Conservation (phyloP, 2,888 invertebrate genomes). For the Actias luna region DNA sequence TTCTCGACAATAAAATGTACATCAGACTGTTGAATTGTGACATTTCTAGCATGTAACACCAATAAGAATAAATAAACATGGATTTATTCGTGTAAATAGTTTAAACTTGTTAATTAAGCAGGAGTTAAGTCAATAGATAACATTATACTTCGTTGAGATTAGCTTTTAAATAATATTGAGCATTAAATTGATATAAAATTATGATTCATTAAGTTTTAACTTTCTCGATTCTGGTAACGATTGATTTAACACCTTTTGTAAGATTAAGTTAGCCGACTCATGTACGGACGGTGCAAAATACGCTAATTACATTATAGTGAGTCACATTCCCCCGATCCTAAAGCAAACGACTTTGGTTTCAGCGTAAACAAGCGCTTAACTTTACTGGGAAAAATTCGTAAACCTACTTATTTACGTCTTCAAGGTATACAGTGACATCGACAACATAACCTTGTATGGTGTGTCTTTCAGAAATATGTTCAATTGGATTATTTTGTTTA, state of each 20-base stretch:
- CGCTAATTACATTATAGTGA: conserved; percentile 73
- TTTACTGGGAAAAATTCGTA: conserved; percentile 74
- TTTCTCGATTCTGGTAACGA: background rate
- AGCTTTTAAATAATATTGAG: background rate
- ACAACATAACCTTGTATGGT: conserved; percentile 38
- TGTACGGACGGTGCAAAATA: conserved; percentile 56
- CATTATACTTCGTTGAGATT: background rate
- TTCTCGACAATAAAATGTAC: too few relatives aligned
- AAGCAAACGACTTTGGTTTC: conserved; percentile 77
- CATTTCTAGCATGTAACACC: background rate
- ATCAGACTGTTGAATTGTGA: background rate
- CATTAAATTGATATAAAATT: background rate
- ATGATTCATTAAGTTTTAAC: background rate
- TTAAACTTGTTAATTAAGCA: background rate
- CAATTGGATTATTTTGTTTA: background rate
- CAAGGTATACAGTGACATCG: conserved; percentile 60
- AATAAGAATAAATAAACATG: background rate
- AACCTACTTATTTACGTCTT: conserved; percentile 74
- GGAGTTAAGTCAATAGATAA: background rate
- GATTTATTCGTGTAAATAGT: background rate
- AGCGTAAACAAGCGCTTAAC: conserved; percentile 74
- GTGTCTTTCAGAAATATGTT: conserved; percentile 21
- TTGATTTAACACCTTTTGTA: conserved; percentile 47
- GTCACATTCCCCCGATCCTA: conserved; percentile 48
- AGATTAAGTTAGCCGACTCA: conserved; percentile 52